phyloP scores from a whole-genome alignment of 2,113 vertebrate genomes.

The Cariama cristata region DNA sequence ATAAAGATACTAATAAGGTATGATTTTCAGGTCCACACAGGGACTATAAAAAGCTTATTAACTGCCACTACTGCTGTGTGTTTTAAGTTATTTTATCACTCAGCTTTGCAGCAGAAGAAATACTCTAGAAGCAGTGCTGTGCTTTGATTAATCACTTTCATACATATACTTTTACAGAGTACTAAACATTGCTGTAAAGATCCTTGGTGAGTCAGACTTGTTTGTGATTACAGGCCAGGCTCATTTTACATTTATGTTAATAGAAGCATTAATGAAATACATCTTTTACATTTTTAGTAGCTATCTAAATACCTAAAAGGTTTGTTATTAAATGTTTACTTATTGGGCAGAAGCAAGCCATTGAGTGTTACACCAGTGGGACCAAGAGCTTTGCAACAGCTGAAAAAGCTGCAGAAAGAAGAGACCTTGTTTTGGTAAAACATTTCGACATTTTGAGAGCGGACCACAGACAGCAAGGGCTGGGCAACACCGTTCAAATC shows the following conservation, averaged over 20 bases:
- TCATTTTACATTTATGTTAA: conserved; percentile 77
- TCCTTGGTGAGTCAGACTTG: conserved; percentile 69
- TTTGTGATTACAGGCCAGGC: conserved; percentile 72
- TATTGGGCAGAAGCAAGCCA: conserved; percentile 48
- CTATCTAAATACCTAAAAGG: conserved; percentile 74
- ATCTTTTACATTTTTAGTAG: conserved; percentile 73
- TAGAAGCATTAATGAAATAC: conserved; percentile 75
- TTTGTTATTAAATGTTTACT: conserved; percentile 77
- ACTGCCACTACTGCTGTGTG: conserved; percentile 70
- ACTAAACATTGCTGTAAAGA: conserved; percentile 69
- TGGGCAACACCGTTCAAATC: neutral
- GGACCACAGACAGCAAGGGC: neutral
- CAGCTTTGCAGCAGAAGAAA: conserved; percentile 74
- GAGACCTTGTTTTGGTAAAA: neutral
- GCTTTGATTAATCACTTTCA: conserved; percentile 82
- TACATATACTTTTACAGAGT: conserved; percentile 63
- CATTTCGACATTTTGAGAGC: neutral
- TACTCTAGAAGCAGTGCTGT: conserved; percentile 54
- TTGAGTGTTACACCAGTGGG: neutral
- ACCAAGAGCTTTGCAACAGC: neutral
- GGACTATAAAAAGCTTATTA: conserved; percentile 81
- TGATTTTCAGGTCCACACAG: conserved; percentile 81
- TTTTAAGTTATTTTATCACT: conserved; percentile 78
- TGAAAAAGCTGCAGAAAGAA: neutral
- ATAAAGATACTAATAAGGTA: conserved; percentile 83